Base-by-base conservation (phyloP, 2,888 invertebrate species). In the Drosophila cracens region DNA sequence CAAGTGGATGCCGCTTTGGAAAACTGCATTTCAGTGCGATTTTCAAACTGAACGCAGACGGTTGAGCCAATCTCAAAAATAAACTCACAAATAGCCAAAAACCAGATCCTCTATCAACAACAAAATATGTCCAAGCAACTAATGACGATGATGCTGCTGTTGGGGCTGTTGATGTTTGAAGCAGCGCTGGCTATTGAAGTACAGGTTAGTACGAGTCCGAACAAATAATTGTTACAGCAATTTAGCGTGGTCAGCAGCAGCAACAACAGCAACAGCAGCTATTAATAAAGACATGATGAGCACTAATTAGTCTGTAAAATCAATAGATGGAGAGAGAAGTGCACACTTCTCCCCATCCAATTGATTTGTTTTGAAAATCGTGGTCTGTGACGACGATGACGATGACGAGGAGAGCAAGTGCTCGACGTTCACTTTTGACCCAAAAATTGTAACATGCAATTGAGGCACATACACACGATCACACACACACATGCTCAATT, bases 351-450 rank as follows among this genome's bases (percentile, higher is more conserved):
- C 79, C 59, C 51, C 83, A 68, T 82, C 71, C 61, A 61, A 67
- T 66, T 57, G 66, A 46, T 33, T 40, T 57, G 62, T 34, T 29
- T 40, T 57, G 70, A 56, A 53, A 52, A 69, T 70, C 54, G 67
- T 70, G 63, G 56, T 29, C n/a, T 36, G 36, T 29, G 56, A 27
- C 34, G 56, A 56, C 54, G 40, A 38, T 56, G 40, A 51, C 56
- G 58, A 56, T 48, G 49, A 36, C 57, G 46, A 69, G 61, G 34
- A 66, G 61, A 57, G 60, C 49, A n/a, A 63, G 40, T 62, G 69
- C 11, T 36, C 78, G 69, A 91, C 92, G 89, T 90, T 92, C 92
- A 91, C 92, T 92, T 92, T 91, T 92, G 92, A 93, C 92, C 92
- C 90, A 92, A 91, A 92, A 92, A 88, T 76, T 87, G 89, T 86